A percentile compares a stretch with the other conserved stretches of the same genome.
Evolutionary conservation across 2,113 vertebrate species (phyloP).

Genomic region (Sarotherodon lohbergeri): DNA sequence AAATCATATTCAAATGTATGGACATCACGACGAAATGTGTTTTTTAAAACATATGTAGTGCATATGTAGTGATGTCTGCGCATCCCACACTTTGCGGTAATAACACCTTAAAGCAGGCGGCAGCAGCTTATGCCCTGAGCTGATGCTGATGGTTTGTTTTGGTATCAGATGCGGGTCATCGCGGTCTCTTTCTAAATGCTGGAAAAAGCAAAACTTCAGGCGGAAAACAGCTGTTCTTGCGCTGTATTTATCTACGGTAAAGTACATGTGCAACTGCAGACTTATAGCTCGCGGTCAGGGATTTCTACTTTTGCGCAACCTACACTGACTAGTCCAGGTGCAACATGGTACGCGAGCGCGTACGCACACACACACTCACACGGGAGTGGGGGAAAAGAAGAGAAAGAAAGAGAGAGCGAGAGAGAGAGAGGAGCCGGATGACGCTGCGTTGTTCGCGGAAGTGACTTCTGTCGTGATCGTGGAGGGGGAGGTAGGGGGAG

Average conservation of each 20-base stretch:
- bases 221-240: neutral
- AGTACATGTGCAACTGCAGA: neutral
- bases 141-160: neutral
- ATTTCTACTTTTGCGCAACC: slow-evolving; percentile 32
- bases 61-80: neutral
- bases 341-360: neutral
- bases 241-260: neutral
- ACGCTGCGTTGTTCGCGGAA: slow-evolving; percentile 71
- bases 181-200: neutral
- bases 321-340: slow-evolving; percentile 48
- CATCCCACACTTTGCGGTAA: neutral
- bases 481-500: slow-evolving; percentile 29
- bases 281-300: neutral
- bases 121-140: neutral
- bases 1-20: neutral
- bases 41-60: neutral
- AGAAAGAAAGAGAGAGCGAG: neutral
- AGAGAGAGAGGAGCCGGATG: slow-evolving; percentile 21
- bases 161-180: neutral
- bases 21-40: neutral
- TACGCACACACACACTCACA: neutral
- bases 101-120: neutral
- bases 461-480: slow-evolving; percentile 63
- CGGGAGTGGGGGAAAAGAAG: neutral
- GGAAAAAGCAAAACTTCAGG: neutral